Percentiles rank a stretch among this genome's conserved stretches.
Conservation (phyloP, 2,888 invertebrate species). For the Phlogophora meticulosa region DNA sequence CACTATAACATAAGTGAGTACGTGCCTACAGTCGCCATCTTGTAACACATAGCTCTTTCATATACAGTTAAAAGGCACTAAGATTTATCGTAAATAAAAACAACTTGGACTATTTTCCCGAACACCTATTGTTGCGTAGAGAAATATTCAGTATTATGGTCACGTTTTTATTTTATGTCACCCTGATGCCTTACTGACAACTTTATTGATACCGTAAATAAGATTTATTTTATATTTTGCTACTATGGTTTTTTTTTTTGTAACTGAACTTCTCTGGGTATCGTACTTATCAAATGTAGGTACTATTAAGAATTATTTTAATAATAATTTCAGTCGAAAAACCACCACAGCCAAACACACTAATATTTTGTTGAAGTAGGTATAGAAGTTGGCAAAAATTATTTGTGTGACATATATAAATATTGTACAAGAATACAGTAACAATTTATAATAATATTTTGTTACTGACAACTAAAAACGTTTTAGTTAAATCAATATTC, state of each 20-base stretch:
- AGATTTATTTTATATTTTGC: conserved; percentile 34
- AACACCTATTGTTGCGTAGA: conserved; percentile 42
- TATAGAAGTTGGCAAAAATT: background rate
- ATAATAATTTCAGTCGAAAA: background rate
- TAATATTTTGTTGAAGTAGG: background rate
- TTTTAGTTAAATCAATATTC: conserved; percentile 26
- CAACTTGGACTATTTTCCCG: conserved; percentile 37
- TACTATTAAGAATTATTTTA: background rate
- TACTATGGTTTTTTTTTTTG: background rate
- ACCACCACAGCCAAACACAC: background rate
- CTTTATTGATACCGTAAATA: conserved; percentile 61
- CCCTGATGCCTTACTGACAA: conserved; percentile 57
- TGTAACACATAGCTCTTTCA: conserved; percentile 36
- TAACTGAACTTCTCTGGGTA: background rate
- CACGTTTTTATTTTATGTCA: conserved; percentile 65
- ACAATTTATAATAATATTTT: conserved; percentile 11
- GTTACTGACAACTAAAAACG: conserved; percentile 3
- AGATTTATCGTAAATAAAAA: conserved; percentile 59
- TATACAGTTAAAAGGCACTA: conserved; percentile 46
- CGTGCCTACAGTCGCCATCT: conserved; percentile 55
- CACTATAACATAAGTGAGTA: conserved; percentile 56
- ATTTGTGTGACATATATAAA: background rate
- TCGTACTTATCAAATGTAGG: background rate
- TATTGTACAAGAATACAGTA: conserved; percentile 5
- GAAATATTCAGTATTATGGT: conserved; percentile 52